Base-by-base conservation (phyloP, 2,888 invertebrate genomes). In the Amiota communis region DNA sequence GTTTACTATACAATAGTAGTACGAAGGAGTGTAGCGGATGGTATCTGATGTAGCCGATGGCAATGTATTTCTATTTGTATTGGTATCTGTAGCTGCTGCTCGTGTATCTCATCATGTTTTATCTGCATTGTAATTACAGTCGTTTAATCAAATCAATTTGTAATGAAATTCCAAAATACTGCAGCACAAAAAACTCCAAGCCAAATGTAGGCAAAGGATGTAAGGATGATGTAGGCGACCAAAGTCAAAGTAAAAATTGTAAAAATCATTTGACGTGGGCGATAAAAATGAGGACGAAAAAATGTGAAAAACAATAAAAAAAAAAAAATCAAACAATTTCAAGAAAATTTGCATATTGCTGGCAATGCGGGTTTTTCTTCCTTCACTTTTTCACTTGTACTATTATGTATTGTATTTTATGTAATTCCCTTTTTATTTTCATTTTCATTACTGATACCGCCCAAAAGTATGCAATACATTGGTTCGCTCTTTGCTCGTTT, bases 111-210 rank as follows among this genome's bases (percentile, higher is more conserved):
- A 72, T 73, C 78, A 78, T 76, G 77, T 81, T 83, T 75, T 74
- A 83, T 83, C 82, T 80, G 81, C 83, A 80, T 77, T 78, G 83
- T 77, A 85, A 86, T 86, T 84, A 85, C 80, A 79, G 79, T 73
- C 78, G 76, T 82, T 79, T 80, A 81, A 84, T 81, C 79, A 81
- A 81, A 81, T 80, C 76, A 76, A 80, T 75, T 80, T 78, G 75
- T 78, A 79, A 80, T 80, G 80, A 76, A 80, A 80, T 83, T 82
- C 76, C 69, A 57, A 70, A 57, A 76, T 72, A 72, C 75, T 79
- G 77, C 80, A 46, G 17, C 23, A 36, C 9, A 69, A 69, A n/a
- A 36, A 36, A 69, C 23, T 13, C 13, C n/a, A 56, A 67, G 17
- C 15, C 13, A 49, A 20, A 17, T n/a, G 17, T 59, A 36, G 36